Evolutionary conservation across 2,888 invertebrate species (phyloP), one percentile per base, ranked within the genome.

Genomic region (Actias luna): DNA sequence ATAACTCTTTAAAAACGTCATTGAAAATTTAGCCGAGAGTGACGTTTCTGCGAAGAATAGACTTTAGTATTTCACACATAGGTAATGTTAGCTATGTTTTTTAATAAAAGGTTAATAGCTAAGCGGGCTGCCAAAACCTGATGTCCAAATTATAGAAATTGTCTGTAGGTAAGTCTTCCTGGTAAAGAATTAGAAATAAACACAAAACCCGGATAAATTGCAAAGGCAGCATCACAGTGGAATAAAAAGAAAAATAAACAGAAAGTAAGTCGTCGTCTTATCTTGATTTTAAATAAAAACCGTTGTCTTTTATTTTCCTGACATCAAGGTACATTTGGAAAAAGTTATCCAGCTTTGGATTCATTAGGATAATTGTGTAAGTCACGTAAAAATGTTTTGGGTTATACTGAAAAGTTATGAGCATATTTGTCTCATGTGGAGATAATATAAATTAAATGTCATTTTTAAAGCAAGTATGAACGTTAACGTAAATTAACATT

Each of bases 1-100:
- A 82, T 85, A 83, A 87, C 87, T 85, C 86, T 85, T 88, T 84
- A 78, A 83, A 87, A 89, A 83, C 79, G 80, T 72, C 76, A 70
- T 75, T 83, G 87, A 83, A 88, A 86, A 83, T 75, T 77, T 72
- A 74, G 73, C 78, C 79, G 70, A 72, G 64, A 74, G 75, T 67
- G 70, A 73, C 74, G 74, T 76, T 70, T 77, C 74, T 74, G 74
- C 77, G 74, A 78, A 79, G 71, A 69, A 80, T 78, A 72, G 83
- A 84, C 83, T 85, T 89, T 85, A 83, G 74, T 75, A 73, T 79
- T 85, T 86, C 87, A 87, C 78, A 79, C 69, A n/a, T n/a, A n/a
- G n/a, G 75, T 79, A 77, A 78, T 67, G 77, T 78, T 79, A 74
- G 8, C 22, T 2, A 25, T 25, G 46, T 42, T 18, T 42, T 4